Evolutionary conservation across 2,888 invertebrate species (phyloP).

Genomic region (Drosophila infuscata): DNA sequence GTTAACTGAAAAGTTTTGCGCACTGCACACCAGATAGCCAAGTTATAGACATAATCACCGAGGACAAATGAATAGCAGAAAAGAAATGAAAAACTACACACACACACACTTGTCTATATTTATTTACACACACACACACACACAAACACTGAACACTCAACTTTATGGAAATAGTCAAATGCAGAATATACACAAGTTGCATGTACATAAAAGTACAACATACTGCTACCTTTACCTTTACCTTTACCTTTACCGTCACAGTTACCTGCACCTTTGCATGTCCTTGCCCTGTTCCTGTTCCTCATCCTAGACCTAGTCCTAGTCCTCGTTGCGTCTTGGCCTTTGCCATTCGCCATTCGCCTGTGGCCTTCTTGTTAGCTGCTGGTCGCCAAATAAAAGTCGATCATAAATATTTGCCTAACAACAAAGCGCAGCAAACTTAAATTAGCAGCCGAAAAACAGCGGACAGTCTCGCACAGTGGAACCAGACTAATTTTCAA

Average conservation of each 20-base stretch:
- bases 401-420: constrained; percentile 74
- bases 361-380: constrained; percentile 27
- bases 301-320: background rate
- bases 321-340: background rate
- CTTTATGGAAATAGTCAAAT: constrained; percentile 34
- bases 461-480: constrained; percentile 26
- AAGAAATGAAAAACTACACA: constrained; percentile 1
- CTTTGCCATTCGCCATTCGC: constrained; percentile 27
- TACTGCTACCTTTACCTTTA: constrained; percentile 2
- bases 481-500: background rate
- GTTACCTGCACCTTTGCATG: constrained; percentile 2
- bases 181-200: constrained; percentile 56
- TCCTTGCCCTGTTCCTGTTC: background rate
- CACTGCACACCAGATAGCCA: constrained; percentile 23
- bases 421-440: constrained; percentile 65
- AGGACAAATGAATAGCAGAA: constrained; percentile 19
- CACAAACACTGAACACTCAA: constrained; percentile 18
- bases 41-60: constrained; percentile 33
- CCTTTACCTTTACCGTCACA: background rate
- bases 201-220: constrained; percentile 26
- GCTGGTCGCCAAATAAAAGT: constrained; percentile 67
- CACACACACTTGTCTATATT: constrained; percentile 5
- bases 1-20: constrained; percentile 41
- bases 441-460: constrained; percentile 56
- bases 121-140: constrained; percentile 1